A percentile compares a stretch with the other conserved stretches of the same genome.
phyloP scores from a whole-genome alignment of 1,140 invertebrate species.

The Drosophila rufa region DNA sequence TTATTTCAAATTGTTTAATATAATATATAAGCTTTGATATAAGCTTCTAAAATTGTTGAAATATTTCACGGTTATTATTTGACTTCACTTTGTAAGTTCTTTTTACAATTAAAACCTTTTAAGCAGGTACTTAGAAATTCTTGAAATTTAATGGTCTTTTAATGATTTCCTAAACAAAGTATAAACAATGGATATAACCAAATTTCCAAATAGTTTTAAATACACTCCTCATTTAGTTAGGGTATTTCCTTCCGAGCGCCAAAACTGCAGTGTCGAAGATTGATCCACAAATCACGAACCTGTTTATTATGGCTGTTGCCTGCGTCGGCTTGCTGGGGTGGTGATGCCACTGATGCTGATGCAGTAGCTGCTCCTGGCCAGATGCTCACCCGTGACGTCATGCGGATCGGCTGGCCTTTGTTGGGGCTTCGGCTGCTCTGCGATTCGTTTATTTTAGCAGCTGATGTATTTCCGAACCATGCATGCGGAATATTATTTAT shows the following conservation, averaged over 20 bases:
- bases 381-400: constrained; percentile 54
- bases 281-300: constrained; percentile 13
- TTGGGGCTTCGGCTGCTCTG: constrained; percentile 20
- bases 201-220: background rate
- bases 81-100: no score
- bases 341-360: constrained; percentile 15
- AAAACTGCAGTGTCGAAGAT: background rate
- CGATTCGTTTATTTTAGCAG: constrained; percentile 46
- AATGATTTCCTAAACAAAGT: no score
- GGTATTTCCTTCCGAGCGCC: background rate
- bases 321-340: constrained; percentile 5
- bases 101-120: no score
- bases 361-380: constrained; percentile 34
- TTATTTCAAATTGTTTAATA: no score
- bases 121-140: no score
- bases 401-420: constrained; percentile 26
- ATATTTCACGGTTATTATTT: no score
- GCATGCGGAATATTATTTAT: constrained; percentile 53
- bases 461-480: constrained; percentile 49
- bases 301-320: constrained; percentile 31
- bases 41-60: no score
- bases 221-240: background rate
- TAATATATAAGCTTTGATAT: no score
- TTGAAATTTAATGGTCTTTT: no score
- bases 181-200: no score